Percentiles rank a stretch among this genome's conserved stretches.
Conservation (phyloP, 2,888 invertebrate genomes). For the Archips crataeganus region DNA sequence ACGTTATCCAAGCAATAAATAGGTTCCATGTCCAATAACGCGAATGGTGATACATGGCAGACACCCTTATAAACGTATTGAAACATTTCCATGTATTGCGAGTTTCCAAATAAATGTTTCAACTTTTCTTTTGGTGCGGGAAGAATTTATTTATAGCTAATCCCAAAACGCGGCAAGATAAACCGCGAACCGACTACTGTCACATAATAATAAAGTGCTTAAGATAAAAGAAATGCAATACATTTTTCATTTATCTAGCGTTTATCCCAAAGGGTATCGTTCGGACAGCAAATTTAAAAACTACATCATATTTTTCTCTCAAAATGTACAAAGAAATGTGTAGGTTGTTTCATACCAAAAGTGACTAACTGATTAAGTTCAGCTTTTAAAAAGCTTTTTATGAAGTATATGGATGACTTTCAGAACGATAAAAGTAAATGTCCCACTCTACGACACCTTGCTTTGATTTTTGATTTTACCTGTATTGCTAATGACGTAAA, state of each 20-base stretch:
- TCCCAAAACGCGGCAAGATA: background rate
- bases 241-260: conserved; percentile 5
- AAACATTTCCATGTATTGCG: background rate
- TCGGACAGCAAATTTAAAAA: background rate
- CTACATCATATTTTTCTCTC: background rate
- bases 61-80: background rate
- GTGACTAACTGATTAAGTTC: too few relatives aligned
- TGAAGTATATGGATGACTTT: too few relatives aligned
- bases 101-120: background rate
- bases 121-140: background rate
- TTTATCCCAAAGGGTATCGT: background rate
- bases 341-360: too few relatives aligned
- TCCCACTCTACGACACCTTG: too few relatives aligned
- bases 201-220: conserved; percentile 9
- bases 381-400: too few relatives aligned
- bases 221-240: conserved; percentile 7
- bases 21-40: background rate
- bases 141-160: conserved; percentile 9
- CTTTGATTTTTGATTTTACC: too few relatives aligned
- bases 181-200: background rate
- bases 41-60: background rate
- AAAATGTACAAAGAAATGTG: background rate
- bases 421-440: too few relatives aligned
- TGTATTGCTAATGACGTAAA: too few relatives aligned
- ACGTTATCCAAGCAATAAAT: background rate